Conservation (phyloP, 2,797 vertebrate genomes). For the Falco concolor region DNA sequence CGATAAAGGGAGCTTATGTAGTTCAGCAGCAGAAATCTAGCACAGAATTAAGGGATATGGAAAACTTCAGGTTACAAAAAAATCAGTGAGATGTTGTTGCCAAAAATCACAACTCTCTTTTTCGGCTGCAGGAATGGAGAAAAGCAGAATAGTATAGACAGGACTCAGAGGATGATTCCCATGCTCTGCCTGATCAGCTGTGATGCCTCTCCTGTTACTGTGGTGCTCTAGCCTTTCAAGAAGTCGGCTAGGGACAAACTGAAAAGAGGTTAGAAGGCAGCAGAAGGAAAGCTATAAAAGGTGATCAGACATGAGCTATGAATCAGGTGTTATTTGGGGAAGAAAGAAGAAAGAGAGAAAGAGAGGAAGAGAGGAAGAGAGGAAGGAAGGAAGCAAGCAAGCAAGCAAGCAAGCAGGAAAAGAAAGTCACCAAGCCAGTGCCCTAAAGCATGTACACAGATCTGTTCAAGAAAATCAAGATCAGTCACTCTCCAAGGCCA, state of each 20-base stretch:
- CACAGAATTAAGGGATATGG: not conserved
- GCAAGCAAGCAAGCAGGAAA: not conserved
- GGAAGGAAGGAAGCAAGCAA: too few relatives aligned
- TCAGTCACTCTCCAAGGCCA: not conserved
- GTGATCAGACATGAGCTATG: not conserved
- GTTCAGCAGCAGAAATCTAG: not conserved
- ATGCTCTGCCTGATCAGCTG: not conserved
- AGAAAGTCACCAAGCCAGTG: not conserved
- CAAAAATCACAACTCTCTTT: not conserved
- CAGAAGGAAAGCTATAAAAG: not conserved
- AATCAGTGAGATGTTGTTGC: not conserved
- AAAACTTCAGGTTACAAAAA: not conserved
- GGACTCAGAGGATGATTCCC: not conserved
- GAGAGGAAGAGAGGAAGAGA: fast-evolving
- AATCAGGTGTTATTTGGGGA: not conserved
- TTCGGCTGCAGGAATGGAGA: not conserved
- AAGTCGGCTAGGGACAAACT: not conserved
- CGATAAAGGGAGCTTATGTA: not conserved
- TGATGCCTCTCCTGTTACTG: not conserved
- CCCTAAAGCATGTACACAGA: not conserved
- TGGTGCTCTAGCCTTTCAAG: not conserved
- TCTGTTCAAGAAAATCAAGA: not conserved
- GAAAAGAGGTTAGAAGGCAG: not conserved
- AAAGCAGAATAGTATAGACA: not conserved
- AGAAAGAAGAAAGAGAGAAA: not conserved